Conservation (phyloP, 2,113 vertebrate genomes). For the Calyptomena viridis region DNA sequence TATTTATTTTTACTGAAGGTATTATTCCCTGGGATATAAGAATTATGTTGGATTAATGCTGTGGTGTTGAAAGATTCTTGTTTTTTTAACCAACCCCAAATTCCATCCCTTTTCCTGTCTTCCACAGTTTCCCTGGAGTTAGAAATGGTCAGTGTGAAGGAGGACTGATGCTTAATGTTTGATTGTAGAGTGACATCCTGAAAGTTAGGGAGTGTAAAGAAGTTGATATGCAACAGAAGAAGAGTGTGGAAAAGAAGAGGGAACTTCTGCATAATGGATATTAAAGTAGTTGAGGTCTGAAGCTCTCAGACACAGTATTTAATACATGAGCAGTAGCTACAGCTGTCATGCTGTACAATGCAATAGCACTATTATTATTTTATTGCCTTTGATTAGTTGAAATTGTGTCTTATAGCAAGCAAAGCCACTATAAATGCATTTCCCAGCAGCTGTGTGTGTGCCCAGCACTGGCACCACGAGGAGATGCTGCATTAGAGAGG, state of each 20-base stretch:
- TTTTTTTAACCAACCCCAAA: neutral
- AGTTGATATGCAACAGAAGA: neutral
- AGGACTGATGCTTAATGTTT: neutral
- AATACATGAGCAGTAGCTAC: slow-evolving; percentile 11
- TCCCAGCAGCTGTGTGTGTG: neutral
- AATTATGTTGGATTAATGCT: neutral
- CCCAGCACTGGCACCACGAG: neutral
- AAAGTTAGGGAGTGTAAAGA: neutral
- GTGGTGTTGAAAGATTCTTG: neutral
- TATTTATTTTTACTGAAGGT: neutral
- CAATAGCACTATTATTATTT: slow-evolving; percentile 16
- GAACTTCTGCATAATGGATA: neutral
- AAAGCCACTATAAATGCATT: neutral
- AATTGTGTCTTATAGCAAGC: slow-evolving; percentile 11
- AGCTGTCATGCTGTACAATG: slow-evolving; percentile 1
- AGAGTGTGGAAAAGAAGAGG: neutral
- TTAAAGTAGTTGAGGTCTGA: neutral
- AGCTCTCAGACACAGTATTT: neutral
- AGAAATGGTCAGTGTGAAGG: neutral
- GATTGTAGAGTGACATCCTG: neutral
- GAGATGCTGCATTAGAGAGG: slow-evolving; percentile 10
- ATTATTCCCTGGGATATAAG: neutral
- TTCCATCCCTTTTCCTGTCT: neutral
- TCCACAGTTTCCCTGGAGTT: neutral
- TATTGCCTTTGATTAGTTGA: slow-evolving; percentile 40